Evolutionary conservation across 2,888 invertebrate species (phyloP), one percentile per base, ranked within the genome.

Genomic region (Acanthosoma haemorrhoidale): DNA sequence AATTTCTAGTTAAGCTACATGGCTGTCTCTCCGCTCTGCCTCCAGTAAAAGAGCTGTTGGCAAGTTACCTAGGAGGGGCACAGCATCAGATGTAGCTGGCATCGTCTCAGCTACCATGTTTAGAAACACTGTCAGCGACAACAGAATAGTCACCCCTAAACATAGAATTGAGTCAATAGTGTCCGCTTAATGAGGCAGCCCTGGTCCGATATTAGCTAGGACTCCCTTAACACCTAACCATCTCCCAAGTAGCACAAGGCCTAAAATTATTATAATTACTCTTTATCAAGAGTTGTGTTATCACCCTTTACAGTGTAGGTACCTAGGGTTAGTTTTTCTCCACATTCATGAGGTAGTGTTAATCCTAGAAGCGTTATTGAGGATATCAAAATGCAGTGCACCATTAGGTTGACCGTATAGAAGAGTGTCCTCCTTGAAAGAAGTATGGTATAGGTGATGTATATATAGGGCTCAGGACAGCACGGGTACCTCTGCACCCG

Each of bases 341-440:
- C 96, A 61, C 95, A 94, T 81, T 99, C 98, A 73, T 97, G 97
- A 75, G 99, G 98, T 80, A 99, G 85, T 75, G 96, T 95, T 85
- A 99, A 99, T 76, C 97, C 96, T 78, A 99, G 86, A 76, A 99
- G 88, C 76, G 97, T 96, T 94, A 98, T 96, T 76, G 96, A 95
- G 75, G 97, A 95, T 81, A 99, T 98, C 79, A 99, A 88, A 79
- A 98, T 94, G 82, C 97, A 97, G 77, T 98, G 99, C 79, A 98
- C 95, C 82, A 99, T 97, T 82, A 99, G 88, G 85, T 99, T 99
- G 88, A 98, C 96, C 84, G 96, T 96, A 85, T 98, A 98, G 86
- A 97, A 98, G 78, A 98, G 86, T 63, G 97, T 97, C 79, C 97
- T 87, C 80, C 98, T 87, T 77, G 97, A 87, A 79, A 99, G 95